Evolutionary conservation across 2,888 invertebrate genomes (phyloP), one percentile per base, ranked within the genome.

Genomic region (Perizoma flavofasciatum): DNA sequence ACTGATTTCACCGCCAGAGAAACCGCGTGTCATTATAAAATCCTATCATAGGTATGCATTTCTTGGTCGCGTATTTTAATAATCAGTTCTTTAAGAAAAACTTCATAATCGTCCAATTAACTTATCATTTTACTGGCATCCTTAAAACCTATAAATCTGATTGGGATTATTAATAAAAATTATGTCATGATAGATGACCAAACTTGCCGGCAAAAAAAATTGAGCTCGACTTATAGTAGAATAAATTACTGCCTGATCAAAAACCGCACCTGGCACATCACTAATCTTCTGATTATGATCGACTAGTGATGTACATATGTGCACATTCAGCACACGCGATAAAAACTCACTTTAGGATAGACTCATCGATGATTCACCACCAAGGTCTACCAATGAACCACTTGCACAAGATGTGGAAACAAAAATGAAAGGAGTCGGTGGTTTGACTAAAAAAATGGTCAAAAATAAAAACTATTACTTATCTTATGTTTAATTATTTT

Each of bases 331-430:
- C 67, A 72, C 70, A 61, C 62, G 66, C 89, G 87, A 88, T 90
- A 89, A 90, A 89, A 90, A 88, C 76, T 87, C 76, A 80, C 76
- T 81, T 86, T 82, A 81, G 82, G 84, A 88, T 89, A 91, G 89
- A 92, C 90, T 92, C 92, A 90, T 89, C 92, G 91, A 83, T 92
- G 92, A 92, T 78, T 92, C 92, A 92, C 81, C 83, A 69, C 65
- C 71, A 77, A 79, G 75, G 73, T 82, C 85, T 83, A 80, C 82
- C 82, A 85, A 84, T 81, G 81, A 78, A 83, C 59, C 49, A 61
- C 87, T 89, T 89, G 81, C 86, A 86, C 86, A 87, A 89, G 86
- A 85, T 80, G 73, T 72, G 78, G 79, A 88, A 86, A 87, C 78
- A 70, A 79, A 71, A 69, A 60, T 66, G 73, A 68, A 64, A 79